phyloP scores from a whole-genome alignment of 2,113 vertebrate species.

The Rhinolophus sinicus region DNA sequence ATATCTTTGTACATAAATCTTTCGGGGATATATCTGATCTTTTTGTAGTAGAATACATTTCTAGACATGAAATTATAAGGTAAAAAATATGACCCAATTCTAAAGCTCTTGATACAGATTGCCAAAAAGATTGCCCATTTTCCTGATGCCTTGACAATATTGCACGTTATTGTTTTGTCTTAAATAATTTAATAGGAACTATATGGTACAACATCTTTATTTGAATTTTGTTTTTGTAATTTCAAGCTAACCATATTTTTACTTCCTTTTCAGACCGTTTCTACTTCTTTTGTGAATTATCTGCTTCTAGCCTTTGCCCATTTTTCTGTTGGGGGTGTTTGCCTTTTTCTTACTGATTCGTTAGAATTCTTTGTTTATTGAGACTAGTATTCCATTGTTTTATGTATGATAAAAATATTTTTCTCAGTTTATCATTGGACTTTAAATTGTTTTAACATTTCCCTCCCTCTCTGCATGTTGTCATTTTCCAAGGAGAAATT shows the following conservation, averaged over 20 bases:
- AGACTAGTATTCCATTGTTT: background rate
- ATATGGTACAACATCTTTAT: background rate
- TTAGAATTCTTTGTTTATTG: background rate
- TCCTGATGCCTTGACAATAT: background rate
- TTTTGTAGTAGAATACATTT: slow-evolving; percentile 16
- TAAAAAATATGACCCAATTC: background rate
- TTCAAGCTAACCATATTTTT: background rate
- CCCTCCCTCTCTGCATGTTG: background rate
- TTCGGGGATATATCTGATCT: background rate
- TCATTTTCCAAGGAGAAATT: slow-evolving; percentile 35
- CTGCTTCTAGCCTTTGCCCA: background rate
- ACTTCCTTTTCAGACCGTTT: background rate
- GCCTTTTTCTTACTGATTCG: background rate
- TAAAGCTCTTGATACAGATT: background rate
- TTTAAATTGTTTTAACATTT: background rate
- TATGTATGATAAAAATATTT: background rate
- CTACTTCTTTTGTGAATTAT: background rate
- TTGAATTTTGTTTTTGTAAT: background rate
- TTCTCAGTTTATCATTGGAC: background rate
- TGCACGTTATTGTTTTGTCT: slow-evolving; percentile 31
- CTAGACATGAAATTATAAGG: background rate
- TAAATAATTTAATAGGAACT: background rate
- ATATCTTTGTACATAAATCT: background rate
- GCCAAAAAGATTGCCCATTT: background rate
- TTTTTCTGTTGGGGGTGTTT: background rate